Conservation (phyloP, 2,888 invertebrate species). For the Caprella mutica region DNA sequence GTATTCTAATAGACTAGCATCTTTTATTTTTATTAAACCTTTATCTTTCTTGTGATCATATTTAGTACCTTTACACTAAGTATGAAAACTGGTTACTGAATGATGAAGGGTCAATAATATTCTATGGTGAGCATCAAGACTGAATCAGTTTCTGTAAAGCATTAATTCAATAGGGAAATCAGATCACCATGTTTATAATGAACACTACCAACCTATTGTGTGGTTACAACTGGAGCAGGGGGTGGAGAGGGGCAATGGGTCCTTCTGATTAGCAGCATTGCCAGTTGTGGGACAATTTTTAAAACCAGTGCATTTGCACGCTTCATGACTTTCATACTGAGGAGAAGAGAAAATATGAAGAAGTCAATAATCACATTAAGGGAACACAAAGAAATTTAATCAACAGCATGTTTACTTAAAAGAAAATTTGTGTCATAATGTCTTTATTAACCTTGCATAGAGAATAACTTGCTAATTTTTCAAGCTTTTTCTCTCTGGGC, state of each 20-base stretch:
- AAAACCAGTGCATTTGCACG: constrained; percentile 83
- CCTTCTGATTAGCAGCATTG: constrained; percentile 56
- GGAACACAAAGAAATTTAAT: not conserved
- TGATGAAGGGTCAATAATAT: too few relatives aligned
- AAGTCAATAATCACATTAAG: not conserved
- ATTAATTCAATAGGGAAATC: too few relatives aligned
- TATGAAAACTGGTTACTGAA: too few relatives aligned
- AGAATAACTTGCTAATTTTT: constrained; percentile 71
- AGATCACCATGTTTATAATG: too few relatives aligned
- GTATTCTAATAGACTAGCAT: too few relatives aligned
- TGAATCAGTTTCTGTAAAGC: too few relatives aligned
- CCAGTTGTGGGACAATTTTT: constrained; percentile 60
- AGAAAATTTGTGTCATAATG: not conserved
- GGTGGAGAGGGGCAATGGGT: constrained; percentile 39
- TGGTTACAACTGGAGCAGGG: constrained; percentile 77
- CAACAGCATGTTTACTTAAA: not conserved
- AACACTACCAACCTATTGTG: constrained; percentile 50
- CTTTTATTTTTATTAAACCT: too few relatives aligned
- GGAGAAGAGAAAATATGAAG: not conserved
- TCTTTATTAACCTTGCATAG: constrained; percentile 58
- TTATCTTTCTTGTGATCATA: too few relatives aligned
- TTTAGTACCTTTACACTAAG: too few relatives aligned
- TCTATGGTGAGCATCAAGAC: too few relatives aligned
- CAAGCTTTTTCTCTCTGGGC: constrained; percentile 63
- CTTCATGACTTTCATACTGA: constrained; percentile 47